These are phyloP conservation scores for Aleiodes leptofemur DNA, from an alignment of 2,888 invertebrate species.

Conservation along the genomic window DNA sequence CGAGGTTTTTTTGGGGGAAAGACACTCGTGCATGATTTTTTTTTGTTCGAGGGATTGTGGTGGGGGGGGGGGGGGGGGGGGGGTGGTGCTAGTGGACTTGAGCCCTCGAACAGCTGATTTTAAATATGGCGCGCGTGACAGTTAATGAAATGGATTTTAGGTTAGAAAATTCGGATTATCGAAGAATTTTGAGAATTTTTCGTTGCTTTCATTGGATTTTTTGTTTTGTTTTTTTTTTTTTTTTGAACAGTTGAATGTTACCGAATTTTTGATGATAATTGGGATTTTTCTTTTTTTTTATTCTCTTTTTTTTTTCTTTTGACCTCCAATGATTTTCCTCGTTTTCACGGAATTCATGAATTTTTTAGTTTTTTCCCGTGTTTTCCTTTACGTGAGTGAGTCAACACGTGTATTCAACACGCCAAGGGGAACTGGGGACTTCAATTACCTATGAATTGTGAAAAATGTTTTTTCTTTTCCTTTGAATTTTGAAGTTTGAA, in stretches of 20 bases:
- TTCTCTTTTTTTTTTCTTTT: background rate
- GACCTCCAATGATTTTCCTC: background rate
- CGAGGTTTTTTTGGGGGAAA: too few relatives aligned
- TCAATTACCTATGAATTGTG: too few relatives aligned
- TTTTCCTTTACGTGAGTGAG: background rate
- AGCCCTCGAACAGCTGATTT: slow-evolving; percentile 55
- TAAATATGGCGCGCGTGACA: slow-evolving; percentile 57
- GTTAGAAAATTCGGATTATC: slow-evolving; percentile 31
- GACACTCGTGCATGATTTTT: too few relatives aligned
- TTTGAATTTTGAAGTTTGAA: too few relatives aligned
- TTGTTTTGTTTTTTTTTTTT: background rate
- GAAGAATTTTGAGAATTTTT: background rate
- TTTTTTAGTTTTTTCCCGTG: background rate
- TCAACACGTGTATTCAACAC: too few relatives aligned
- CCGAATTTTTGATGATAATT: background rate
- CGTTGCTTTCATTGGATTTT: background rate
- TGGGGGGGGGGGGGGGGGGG: slow-evolving; percentile 9
- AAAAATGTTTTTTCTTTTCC: too few relatives aligned
- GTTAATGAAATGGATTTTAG: slow-evolving; percentile 51
- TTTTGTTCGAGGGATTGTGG: background rate
- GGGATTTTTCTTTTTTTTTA: background rate
- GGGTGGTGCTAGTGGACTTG: slow-evolving; percentile 37
- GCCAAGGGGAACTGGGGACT: too few relatives aligned
- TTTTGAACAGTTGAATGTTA: background rate
- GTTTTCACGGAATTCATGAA: background rate